Percentiles rank a stretch among this genome's conserved stretches.
These are phyloP conservation scores for Physeter macrocephalus DNA, from an alignment of 2,113 vertebrate species.

Conservation along the genomic window DNA sequence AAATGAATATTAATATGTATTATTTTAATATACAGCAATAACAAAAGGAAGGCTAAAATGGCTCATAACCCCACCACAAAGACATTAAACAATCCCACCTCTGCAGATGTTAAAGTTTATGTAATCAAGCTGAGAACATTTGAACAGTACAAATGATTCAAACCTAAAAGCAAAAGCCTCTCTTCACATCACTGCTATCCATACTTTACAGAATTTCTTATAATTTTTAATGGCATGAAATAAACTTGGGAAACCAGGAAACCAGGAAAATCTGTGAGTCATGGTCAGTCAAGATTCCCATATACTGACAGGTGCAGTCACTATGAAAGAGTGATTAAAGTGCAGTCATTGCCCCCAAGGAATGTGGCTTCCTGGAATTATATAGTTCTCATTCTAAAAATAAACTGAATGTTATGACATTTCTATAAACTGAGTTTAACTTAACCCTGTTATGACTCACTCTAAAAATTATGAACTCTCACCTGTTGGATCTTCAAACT, in stretches of 20 bases:
- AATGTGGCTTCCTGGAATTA: neutral
- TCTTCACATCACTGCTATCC: neutral
- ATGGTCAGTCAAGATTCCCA: neutral
- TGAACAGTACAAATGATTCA: neutral
- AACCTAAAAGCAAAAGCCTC: neutral
- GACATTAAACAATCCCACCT: neutral
- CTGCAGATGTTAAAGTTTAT: neutral
- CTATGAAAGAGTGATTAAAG: neutral
- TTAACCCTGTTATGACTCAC: neutral
- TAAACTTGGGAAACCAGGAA: neutral
- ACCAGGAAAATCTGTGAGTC: neutral
- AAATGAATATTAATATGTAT: neutral
- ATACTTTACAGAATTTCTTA: neutral
- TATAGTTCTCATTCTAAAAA: neutral
- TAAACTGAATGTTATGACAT: neutral
- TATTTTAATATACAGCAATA: neutral
- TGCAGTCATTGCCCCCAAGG: neutral
- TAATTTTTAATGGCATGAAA: neutral
- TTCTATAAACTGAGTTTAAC: neutral
- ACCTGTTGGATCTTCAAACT: neutral
- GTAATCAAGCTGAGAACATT: neutral
- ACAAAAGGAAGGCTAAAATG: neutral
- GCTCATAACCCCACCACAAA: neutral
- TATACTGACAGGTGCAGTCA: neutral
- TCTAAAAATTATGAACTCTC: neutral